Percentiles rank a stretch among this genome's conserved stretches.
Conservation (phyloP, 2,113 vertebrate species). For the Bubo scandiacus region DNA sequence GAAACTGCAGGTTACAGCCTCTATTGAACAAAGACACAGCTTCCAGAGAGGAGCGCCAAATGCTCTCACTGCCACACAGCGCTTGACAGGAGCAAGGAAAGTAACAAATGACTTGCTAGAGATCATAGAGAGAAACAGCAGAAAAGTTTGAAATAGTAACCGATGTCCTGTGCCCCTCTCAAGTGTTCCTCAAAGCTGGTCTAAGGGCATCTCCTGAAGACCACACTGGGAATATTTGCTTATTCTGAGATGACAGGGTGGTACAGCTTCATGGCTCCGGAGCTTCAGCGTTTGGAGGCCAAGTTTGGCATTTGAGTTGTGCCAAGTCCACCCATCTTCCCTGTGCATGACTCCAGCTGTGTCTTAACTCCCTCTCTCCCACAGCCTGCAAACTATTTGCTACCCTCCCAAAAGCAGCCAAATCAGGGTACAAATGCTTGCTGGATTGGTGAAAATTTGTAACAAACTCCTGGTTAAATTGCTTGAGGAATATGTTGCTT, state of each 20-base stretch:
- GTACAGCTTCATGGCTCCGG: neutral
- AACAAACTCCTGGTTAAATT: neutral
- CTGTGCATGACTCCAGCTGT: no score
- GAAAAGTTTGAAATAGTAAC: neutral
- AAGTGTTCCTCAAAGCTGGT: neutral
- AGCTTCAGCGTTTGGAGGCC: neutral
- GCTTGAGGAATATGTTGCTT: neutral
- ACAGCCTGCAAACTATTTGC: neutral
- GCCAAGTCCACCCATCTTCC: neutral
- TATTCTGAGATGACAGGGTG: neutral
- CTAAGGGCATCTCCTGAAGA: neutral
- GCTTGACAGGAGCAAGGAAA: neutral
- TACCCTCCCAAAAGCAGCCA: neutral
- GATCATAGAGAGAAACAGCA: neutral
- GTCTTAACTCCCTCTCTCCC: neutral
- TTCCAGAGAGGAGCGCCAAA: neutral
- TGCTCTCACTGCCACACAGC: neutral
- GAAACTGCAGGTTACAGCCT: neutral
- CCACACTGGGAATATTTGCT: neutral
- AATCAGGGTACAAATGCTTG: no score
- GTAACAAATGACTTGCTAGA: neutral
- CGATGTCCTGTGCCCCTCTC: neutral
- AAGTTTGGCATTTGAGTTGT: neutral
- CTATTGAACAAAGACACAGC: neutral
- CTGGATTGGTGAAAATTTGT: neutral